Evolutionary conservation across 1,140 invertebrate genomes (phyloP).

Genomic region (Theocolax elegans): DNA sequence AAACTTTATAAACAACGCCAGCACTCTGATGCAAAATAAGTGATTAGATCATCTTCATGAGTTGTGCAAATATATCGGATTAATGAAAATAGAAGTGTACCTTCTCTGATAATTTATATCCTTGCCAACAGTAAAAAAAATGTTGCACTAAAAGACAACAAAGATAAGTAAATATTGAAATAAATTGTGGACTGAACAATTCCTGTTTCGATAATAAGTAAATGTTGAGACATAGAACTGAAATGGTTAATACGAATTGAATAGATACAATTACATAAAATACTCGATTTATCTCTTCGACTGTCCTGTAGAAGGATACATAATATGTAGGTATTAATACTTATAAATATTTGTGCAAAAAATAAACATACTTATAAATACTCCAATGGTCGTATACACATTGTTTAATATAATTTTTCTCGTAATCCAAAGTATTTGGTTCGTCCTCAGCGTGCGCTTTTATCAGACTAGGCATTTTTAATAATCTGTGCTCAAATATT

Average conservation of each 20-base stretch:
- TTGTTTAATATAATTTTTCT: not conserved
- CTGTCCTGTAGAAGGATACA: conserved; percentile 37
- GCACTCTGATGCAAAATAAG: not conserved
- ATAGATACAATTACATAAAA: conserved; percentile 37
- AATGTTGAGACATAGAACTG: conserved; percentile 42
- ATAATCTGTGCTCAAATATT: not conserved
- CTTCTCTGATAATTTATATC: conserved; percentile 37
- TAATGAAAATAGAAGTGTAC: too few species aligned
- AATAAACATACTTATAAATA: conserved; percentile 44
- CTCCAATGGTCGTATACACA: conserved; percentile 43
- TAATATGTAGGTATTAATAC: not conserved
- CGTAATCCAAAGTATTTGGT: not conserved
- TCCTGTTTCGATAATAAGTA: conserved; percentile 37
- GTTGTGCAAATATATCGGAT: too few species aligned
- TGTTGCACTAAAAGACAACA: conserved; percentile 41
- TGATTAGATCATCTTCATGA: not conserved
- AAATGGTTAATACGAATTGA: conserved; percentile 43
- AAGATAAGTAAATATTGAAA: conserved; percentile 30
- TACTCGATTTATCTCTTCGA: conserved; percentile 30
- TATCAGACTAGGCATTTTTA: not conserved
- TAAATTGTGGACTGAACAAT: conserved; percentile 7
- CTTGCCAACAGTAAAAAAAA: conserved; percentile 48
- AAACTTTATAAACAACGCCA: not conserved
- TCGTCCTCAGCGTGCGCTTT: not conserved
- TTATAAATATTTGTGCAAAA: not conserved